Evolutionary conservation across 2,888 invertebrate genomes (phyloP), one percentile per base, ranked within the genome.

Genomic region (Drosophila maculinotata): DNA sequence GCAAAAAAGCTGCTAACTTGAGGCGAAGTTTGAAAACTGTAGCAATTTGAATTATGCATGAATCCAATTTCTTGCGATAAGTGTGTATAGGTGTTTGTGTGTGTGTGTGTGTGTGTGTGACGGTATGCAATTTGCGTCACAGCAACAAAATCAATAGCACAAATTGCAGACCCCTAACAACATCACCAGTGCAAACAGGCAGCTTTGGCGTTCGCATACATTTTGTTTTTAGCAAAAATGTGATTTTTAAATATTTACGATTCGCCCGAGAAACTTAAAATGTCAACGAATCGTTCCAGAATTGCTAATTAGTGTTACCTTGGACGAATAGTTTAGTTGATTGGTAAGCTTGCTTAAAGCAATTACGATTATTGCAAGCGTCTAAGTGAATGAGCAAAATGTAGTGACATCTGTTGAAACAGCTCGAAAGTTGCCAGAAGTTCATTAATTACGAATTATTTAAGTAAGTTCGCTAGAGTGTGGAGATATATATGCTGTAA

Each of bases 81-180:
- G n/a, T 33, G 47, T 28, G 28, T 42, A 20, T 48, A 12, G 38
- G 52, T 15, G 54, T 41, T n/a, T 14, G 39, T 26, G 7, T 35
- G 45, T 42, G 53, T 47, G 39, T 44, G 45, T 57, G 47, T 25
- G 23, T 60, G 49, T 62, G 54, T 39, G 41, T 15, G 38, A 20
- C 14, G 14, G 3, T 39, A 33, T 28, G 25, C 54, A 48, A 84
- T 76, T 78, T 84, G 71, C 79, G 85, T 82, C 84, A 84, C 57
- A 71, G 59, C 23, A 67, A 60, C 75, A 68, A 84, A 83, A 84
- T 84, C 87, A 87, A 86, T 81, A 77, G 53, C 60, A 36, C 52
- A 60, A 12, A 60, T 9, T 30, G 48, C 36, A 35, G 20, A 62
- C 30, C 31, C 30, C 15, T 10, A 44, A 36, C 17, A 56, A 63